Percentiles rank a stretch among this genome's conserved stretches.
These are phyloP conservation scores for Stomatorhinus walkeri DNA, from an alignment of 2,797 vertebrate genomes.

Conservation along the genomic window DNA sequence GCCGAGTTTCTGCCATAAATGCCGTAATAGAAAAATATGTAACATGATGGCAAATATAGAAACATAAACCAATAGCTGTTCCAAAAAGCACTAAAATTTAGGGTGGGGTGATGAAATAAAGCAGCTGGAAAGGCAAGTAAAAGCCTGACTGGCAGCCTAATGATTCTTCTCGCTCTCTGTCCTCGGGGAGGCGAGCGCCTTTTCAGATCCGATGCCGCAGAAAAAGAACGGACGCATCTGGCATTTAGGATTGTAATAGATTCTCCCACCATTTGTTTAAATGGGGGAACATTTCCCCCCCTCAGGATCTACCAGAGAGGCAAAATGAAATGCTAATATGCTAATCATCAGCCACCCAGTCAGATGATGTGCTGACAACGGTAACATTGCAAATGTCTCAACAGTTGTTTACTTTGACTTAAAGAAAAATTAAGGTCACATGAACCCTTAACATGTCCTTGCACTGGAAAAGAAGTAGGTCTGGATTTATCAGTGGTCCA, in stretches of 20 bases:
- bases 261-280: slow-evolving; percentile 15
- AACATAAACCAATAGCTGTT: neutral
- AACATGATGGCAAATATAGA: neutral
- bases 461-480: neutral
- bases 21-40: neutral
- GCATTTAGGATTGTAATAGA: slow-evolving; percentile 17
- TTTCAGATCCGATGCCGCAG: neutral
- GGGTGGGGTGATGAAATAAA: neutral
- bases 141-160: slow-evolving; percentile 10
- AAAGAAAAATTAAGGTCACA: neutral
- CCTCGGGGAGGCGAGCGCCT: neutral
- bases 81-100: neutral
- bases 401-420: neutral
- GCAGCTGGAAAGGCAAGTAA: neutral
- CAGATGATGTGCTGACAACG: neutral
- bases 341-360: neutral
- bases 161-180: slow-evolving; percentile 9
- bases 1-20: neutral
- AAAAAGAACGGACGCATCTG: neutral
- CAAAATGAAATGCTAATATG: neutral
- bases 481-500: neutral
- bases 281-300: neutral
- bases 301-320: neutral
- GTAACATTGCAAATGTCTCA: neutral
- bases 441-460: neutral